Evolutionary conservation across 2,113 vertebrate genomes (phyloP).

Genomic region (Carassius carassius): DNA sequence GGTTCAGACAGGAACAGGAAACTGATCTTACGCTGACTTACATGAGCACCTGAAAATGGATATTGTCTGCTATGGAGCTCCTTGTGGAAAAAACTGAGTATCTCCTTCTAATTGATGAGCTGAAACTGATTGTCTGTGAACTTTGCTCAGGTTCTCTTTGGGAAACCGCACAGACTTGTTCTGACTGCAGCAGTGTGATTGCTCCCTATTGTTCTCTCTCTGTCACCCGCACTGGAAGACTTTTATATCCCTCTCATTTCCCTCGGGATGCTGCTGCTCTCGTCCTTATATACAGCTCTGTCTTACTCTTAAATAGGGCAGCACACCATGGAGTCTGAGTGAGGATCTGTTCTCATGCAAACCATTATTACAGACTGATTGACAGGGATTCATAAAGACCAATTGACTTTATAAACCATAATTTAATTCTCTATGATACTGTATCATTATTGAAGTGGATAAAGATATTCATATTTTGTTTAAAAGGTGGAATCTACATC

Average conservation of each 20-base stretch:
- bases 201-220: slow-evolving; percentile 2
- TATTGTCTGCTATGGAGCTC: neutral
- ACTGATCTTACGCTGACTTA: neutral
- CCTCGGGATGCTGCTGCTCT: slow-evolving; percentile 36
- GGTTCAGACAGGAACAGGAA: too few species aligned
- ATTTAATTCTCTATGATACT: neutral
- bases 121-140: neutral
- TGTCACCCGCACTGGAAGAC: slow-evolving; percentile 42
- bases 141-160: neutral
- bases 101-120: neutral
- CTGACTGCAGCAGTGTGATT: neutral
- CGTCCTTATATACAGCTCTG: slow-evolving; percentile 10
- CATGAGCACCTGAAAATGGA: neutral
- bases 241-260: slow-evolving; percentile 51
- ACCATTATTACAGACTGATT: neutral
- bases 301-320: slow-evolving; percentile 25
- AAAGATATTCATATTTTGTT: neutral
- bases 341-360: slow-evolving; percentile 16
- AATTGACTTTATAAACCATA: neutral
- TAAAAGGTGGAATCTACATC: neutral
- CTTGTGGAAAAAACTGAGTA: neutral
- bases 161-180: neutral
- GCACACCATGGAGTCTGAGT: neutral
- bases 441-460: neutral
- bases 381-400: neutral